A percentile compares a stretch with the other conserved stretches of the same genome.
Conservation (phyloP, 1,140 invertebrate species). For the Pachypeltis micranthus region DNA sequence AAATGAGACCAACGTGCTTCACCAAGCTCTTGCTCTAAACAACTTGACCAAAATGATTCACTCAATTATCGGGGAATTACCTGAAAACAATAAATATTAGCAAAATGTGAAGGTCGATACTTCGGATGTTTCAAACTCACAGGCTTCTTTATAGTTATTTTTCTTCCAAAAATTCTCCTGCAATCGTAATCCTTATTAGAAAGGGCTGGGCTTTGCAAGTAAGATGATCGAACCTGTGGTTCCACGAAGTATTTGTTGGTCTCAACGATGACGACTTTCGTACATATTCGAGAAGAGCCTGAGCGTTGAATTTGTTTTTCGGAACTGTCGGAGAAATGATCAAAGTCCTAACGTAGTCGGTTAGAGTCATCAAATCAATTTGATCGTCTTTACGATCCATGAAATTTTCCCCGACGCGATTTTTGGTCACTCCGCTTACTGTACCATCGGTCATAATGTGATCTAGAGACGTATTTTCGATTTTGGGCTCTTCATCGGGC, state of each 20-base stretch:
- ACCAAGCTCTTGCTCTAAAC: too few species aligned
- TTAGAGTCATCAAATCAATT: neutral
- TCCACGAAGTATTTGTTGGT: neutral
- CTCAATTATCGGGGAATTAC: too few species aligned
- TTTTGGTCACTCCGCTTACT: neutral
- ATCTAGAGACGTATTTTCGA: conserved; percentile 1
- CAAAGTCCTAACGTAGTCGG: conserved; percentile 1
- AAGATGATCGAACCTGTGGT: conserved; percentile 4
- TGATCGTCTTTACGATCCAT: neutral
- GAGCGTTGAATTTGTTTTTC: conserved; percentile 7
- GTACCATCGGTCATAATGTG: neutral
- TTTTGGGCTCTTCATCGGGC: neutral
- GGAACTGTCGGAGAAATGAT: neutral
- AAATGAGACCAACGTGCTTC: too few species aligned
- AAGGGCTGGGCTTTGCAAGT: conserved; percentile 17
- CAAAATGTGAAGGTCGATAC: too few species aligned
- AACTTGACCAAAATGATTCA: too few species aligned
- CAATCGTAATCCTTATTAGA: conserved; percentile 15
- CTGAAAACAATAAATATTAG: too few species aligned
- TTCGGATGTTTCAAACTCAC: too few species aligned
- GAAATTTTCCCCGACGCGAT: neutral
- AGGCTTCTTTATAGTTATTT: too few species aligned
- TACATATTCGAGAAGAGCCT: conserved; percentile 1
- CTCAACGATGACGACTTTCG: neutral
- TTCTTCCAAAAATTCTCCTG: conserved; percentile 17